phyloP scores from a whole-genome alignment of 2,888 invertebrate species.

The Thereva nobilitata region DNA sequence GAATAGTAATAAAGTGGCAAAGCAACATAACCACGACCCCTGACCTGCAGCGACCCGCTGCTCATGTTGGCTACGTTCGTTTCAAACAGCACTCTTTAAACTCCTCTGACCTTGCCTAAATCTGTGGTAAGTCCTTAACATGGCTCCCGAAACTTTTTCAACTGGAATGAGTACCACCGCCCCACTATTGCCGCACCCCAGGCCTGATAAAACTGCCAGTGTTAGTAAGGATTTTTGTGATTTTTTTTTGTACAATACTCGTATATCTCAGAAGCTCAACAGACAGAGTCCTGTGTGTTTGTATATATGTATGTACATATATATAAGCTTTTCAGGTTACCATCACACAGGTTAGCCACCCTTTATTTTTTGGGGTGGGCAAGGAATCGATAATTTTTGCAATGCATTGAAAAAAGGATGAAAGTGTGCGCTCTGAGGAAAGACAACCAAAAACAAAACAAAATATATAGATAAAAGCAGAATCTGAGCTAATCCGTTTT shows the following conservation, averaged over 20 bases:
- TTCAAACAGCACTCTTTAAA: not conserved
- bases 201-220: too few relatives aligned
- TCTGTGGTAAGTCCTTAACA: slow-evolving; percentile 15
- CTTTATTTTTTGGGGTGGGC: not conserved
- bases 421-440: not conserved
- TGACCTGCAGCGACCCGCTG: slow-evolving; percentile 5
- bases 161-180: not conserved
- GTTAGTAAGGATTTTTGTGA: too few relatives aligned
- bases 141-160: slow-evolving; percentile 13
- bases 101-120: slow-evolving; percentile 13
- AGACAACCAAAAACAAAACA: slow-evolving; percentile 1
- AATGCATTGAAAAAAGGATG: slow-evolving; percentile 12
- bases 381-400: slow-evolving; percentile 26
- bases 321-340: not conserved
- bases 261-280: too few relatives aligned
- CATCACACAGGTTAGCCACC: slow-evolving; percentile 2
- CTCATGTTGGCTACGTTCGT: not conserved
- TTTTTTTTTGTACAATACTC: too few relatives aligned
- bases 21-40: slow-evolving; percentile 1
- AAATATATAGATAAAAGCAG: slow-evolving; percentile 2
- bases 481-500: too few relatives aligned
- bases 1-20: too few relatives aligned
- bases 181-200: too few relatives aligned
- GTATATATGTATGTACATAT: too few relatives aligned
- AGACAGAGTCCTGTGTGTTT: too few relatives aligned